Conservation (phyloP, 2,797 vertebrate genomes). For the Sebastes cheni region DNA sequence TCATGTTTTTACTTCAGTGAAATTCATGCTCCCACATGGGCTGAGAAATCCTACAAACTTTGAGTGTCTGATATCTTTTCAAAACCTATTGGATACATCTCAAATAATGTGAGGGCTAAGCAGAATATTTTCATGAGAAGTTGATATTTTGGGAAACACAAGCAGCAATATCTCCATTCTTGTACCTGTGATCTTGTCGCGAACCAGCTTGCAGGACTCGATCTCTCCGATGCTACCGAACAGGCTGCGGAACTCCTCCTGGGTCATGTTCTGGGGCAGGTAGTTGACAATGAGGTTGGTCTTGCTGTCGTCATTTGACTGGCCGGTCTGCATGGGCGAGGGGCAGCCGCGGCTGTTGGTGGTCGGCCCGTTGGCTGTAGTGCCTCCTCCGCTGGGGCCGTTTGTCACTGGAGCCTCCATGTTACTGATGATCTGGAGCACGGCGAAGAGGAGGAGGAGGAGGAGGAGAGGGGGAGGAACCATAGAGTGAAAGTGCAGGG, state of each 20-base stretch:
- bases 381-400: conserved; percentile 90
- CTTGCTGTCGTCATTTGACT: conserved; percentile 98
- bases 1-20: background rate
- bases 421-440: conserved; percentile 98
- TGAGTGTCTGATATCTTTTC: background rate
- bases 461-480: background rate
- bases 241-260: conserved; percentile 99
- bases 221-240: conserved; percentile 99
- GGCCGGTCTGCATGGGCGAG: conserved; percentile 98
- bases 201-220: conserved; percentile 99
- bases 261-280: conserved; percentile 99
- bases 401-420: conserved; percentile 99
- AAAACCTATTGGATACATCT: background rate
- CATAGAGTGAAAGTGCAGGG: background rate
- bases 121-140: background rate
- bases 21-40: background rate
- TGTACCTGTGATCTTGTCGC: conserved; percentile 99
- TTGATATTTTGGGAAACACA: background rate
- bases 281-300: conserved; percentile 99
- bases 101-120: background rate
- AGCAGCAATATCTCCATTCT: background rate
- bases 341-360: conserved; percentile 99
- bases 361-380: conserved; percentile 96
- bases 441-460: background rate
- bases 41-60: background rate